Evolutionary conservation across 2,888 invertebrate genomes (phyloP).

Genomic region (Pinctada fucata): DNA sequence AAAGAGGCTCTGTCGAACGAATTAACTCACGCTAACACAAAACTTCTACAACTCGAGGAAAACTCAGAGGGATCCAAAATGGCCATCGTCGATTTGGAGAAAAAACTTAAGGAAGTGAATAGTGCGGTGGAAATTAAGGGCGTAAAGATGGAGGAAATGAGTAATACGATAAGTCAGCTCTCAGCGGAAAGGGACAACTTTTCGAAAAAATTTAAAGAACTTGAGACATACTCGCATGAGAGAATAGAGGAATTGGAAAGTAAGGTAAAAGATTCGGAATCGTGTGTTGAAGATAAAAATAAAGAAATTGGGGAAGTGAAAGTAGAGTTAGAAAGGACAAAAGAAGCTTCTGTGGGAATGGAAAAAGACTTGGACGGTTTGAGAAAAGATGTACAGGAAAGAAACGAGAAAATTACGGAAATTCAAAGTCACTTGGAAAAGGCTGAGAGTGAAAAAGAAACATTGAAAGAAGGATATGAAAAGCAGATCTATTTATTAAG

Average conservation of each 20-base stretch:
- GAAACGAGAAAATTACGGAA: slow-evolving; percentile 24
- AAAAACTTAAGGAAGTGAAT: slow-evolving; percentile 43
- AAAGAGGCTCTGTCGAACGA: slow-evolving; percentile 62
- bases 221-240: neutral
- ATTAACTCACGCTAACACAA: slow-evolving; percentile 63
- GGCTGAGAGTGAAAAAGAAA: slow-evolving; percentile 18
- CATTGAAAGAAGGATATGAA: slow-evolving; percentile 9
- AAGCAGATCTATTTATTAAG: neutral
- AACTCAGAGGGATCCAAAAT: slow-evolving; percentile 46
- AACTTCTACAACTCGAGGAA: slow-evolving; percentile 63
- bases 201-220: neutral
- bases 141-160: slow-evolving; percentile 16
- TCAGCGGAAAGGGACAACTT: neutral
- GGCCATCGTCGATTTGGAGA: slow-evolving; percentile 61
- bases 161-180: neutral
- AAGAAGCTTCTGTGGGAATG: slow-evolving; percentile 40
- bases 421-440: slow-evolving; percentile 29
- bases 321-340: slow-evolving; percentile 39
- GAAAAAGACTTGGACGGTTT: slow-evolving; percentile 32
- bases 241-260: neutral
- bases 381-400: slow-evolving; percentile 25
- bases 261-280: slow-evolving; percentile 11
- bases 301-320: slow-evolving; percentile 26
- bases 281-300: slow-evolving; percentile 31
- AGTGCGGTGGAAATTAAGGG: slow-evolving; percentile 43